Evolutionary conservation across 2,888 invertebrate genomes (phyloP).

Genomic region (Mactromeris polynyma): DNA sequence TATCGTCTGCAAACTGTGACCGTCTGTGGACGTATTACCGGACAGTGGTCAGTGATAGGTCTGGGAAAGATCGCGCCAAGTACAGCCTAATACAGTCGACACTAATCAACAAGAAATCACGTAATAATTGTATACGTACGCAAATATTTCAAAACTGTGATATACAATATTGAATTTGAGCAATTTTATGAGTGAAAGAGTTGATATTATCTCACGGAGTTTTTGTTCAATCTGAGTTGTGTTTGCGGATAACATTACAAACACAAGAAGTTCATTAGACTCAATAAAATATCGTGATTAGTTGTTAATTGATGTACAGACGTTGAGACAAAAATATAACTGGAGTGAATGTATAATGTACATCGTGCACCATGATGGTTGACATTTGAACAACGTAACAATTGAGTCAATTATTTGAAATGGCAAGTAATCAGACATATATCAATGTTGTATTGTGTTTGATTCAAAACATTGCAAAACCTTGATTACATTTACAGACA

Average conservation of each 20-base stretch:
- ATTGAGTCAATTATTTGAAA: not conserved
- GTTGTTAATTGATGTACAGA: not conserved
- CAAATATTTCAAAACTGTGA: not conserved
- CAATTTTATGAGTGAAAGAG: not conserved
- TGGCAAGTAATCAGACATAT: not conserved
- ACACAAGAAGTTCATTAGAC: not conserved
- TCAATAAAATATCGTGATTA: not conserved
- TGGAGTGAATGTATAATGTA: not conserved
- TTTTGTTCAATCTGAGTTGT: not conserved
- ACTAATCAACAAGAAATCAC: not conserved
- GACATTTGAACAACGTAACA: not conserved
- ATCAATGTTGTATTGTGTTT: not conserved
- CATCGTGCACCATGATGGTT: not conserved
- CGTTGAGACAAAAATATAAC: not conserved
- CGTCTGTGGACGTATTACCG: not conserved
- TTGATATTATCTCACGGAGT: slow-evolving; percentile 1
- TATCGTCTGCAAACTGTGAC: not conserved
- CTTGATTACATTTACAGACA: not conserved
- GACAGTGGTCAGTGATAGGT: slow-evolving; percentile 11
- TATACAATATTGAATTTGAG: not conserved
- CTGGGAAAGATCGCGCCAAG: not conserved
- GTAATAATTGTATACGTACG: not conserved
- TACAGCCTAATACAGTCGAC: too few species aligned
- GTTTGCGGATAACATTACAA: not conserved
- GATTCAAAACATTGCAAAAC: not conserved